Base-by-base conservation (phyloP, 1,140 invertebrate genomes). In the Pseudomyrmex concolor region DNA sequence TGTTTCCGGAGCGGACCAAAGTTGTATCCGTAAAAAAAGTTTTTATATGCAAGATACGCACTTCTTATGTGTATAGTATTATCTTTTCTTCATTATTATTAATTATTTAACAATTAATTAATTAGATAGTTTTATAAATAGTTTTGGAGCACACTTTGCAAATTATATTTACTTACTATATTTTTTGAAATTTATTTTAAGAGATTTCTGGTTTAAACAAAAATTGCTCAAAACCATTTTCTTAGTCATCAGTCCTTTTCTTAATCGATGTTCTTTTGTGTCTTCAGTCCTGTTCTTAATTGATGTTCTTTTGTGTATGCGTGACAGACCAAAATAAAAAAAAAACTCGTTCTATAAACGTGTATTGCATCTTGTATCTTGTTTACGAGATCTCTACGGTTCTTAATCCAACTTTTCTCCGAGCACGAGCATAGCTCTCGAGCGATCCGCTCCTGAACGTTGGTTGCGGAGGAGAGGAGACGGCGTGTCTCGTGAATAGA, bases 401-500 rank as follows among this genome's bases (percentile, higher is more conserved):
- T 48, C 68, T 57, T 22, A 63, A 78, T 7, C 19, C 17, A 48
- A 19, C 19, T 34, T 19, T 59, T 4, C 54, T 50, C n/a, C 17
- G 19, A 48, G 43, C 51, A 19, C n/a, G 76, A 57, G 19, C 66
- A 55, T 43, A 5, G 15, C 66, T n/a, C 55, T 80, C 66, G 19
- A 59, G 43, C 45, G 22, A 83, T 89, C 84, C 87, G 67, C 48
- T 73, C 83, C 73, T 85, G 87, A 67, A 59, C 74, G 71, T 48
- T n/a, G 50, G 51, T 15, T 43, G 57, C 50, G 83, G 63, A 34
- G 67, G 25, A 57, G 82, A 74, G 59, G 64, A 57, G 51, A 57
- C 60, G 84, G 62, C 34, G 34, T 55, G 55, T 50, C 64, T 48
- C 59, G 66, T 73, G 80, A 90, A 90, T 89, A 90, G 83, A 90